A percentile compares a stretch with the other conserved stretches of the same genome.
phyloP scores from a whole-genome alignment of 2,888 invertebrate genomes.

The Leucozona laternaria region DNA sequence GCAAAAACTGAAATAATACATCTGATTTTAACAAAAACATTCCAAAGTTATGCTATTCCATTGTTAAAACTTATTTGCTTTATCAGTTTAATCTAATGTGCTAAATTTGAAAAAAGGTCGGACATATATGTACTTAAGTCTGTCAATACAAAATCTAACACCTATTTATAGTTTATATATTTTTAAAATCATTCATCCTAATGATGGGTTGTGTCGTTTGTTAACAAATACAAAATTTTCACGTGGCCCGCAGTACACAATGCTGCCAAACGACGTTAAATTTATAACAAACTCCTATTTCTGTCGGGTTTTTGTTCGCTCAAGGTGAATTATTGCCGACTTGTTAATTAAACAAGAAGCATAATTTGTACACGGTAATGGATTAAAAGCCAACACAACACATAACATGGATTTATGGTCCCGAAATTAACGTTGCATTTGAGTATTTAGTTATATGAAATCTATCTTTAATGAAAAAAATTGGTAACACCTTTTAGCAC shows the following conservation, averaged over 20 bases:
- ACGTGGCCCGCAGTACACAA: slow-evolving; percentile 40
- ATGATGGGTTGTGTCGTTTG: background rate
- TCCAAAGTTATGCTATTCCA: background rate
- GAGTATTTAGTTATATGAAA: background rate
- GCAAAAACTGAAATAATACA: background rate
- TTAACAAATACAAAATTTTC: slow-evolving; percentile 16
- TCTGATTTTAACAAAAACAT: background rate
- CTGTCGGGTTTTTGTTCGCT: slow-evolving; percentile 26
- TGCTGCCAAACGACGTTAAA: slow-evolving; percentile 27
- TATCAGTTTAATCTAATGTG: background rate
- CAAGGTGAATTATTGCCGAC: slow-evolving; percentile 71
- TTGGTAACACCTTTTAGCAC: too few relatives aligned
- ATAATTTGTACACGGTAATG: slow-evolving; percentile 36
- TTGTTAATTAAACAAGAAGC: slow-evolving; percentile 67
- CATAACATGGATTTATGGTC: background rate
- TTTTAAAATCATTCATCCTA: background rate
- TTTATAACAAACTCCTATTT: slow-evolving; percentile 43
- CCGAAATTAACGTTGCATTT: background rate
- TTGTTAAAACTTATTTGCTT: background rate
- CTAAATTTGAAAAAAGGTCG: slow-evolving; percentile 18
- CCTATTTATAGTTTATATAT: background rate
- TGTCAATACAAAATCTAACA: background rate
- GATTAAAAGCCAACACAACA: too few relatives aligned
- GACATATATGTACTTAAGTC: background rate
- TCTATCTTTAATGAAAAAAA: too few relatives aligned